Evolutionary conservation across 64 coral and sea anemone genomes (phyloP).

Genomic region (Pachyseris speciosa): DNA sequence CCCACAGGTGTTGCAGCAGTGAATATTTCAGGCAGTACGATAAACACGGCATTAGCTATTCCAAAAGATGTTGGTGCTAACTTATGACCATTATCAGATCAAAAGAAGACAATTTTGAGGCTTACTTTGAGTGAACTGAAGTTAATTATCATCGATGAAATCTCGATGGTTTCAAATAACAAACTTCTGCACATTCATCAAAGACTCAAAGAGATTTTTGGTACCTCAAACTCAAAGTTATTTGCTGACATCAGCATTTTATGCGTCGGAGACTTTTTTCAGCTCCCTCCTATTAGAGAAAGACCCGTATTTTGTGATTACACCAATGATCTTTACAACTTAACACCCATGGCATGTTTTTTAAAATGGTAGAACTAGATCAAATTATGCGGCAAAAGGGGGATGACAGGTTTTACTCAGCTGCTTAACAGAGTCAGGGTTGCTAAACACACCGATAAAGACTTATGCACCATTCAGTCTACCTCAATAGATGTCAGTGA

Average conservation of each 20-base stretch:
- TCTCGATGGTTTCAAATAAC: no score
- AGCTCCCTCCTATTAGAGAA: constrained; percentile 22
- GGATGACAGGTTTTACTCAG: constrained; percentile 56
- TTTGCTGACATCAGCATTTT: constrained; percentile 59
- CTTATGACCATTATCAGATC: no score
- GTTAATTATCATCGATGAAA: no score
- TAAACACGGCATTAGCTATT: no score
- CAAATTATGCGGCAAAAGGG: constrained; percentile 68
- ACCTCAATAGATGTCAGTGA: not conserved
- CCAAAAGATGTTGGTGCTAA: no score
- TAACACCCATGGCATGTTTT: constrained; percentile 60
- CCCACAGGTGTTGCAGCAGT: no score
- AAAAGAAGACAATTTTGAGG: no score
- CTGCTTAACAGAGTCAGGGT: constrained; percentile 70
- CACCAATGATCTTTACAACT: constrained; percentile 54
- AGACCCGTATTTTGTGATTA: constrained; percentile 28
- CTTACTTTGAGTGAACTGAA: no score
- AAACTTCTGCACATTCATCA: no score
- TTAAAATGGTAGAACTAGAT: constrained; percentile 48
- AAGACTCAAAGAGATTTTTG: no score
- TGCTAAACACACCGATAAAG: constrained; percentile 13
- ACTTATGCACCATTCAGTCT: not conserved
- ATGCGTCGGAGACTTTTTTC: constrained; percentile 49
- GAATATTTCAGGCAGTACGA: no score
- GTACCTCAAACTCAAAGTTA: constrained; percentile 46